Base-by-base conservation (phyloP, 2,797 vertebrate genomes). In the Choloepus didactylus region DNA sequence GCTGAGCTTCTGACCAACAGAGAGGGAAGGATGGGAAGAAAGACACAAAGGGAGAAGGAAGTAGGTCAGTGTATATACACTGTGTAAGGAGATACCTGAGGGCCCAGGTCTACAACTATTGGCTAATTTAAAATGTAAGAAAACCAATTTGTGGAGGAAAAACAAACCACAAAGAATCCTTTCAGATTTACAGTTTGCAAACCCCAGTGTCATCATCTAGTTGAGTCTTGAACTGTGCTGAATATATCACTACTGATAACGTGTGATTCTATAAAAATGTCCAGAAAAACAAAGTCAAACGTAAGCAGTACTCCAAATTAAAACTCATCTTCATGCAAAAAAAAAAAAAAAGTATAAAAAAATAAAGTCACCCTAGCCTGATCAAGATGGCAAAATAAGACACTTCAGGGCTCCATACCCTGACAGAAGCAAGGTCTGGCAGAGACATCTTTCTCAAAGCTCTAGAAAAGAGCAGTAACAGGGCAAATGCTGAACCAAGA, bases 321-420 rank as follows among this genome's bases (percentile, higher is more conserved):
- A 94, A 93, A 73, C 59, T 56, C 84, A 92, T 83, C 41, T 89
- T 35, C 79, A 49, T 21, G 66, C 3, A 83, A 86, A 92, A 49
- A 72, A 56, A 18, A 11, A 92, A 49, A 70, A 60, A 18, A 9
- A 84, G 41, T 75, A 89, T 44, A 84, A 95, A 75, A 95, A 75
- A 89, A 72, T 21, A 67, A 64, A 44, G 51, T 64, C n/a, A 54
- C 51, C 51, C 51, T 11, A 54, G 3, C 51, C 51, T 15, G 5
- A 54, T 54, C 51, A 54, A 54, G 16, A 54, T 54, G 51, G 51
- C 51, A 54, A 15, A 54, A 15, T 54, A 54, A 54, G 51, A 54
- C 51, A 54, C 14, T 54, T 54, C 51, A 54, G 7, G 51, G 51
- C 51, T 54, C 51, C 51, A 54, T 54, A 3, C 14, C 51, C 51